phyloP scores from a whole-genome alignment of 2,113 vertebrate genomes.

The Gadus macrocephalus region DNA sequence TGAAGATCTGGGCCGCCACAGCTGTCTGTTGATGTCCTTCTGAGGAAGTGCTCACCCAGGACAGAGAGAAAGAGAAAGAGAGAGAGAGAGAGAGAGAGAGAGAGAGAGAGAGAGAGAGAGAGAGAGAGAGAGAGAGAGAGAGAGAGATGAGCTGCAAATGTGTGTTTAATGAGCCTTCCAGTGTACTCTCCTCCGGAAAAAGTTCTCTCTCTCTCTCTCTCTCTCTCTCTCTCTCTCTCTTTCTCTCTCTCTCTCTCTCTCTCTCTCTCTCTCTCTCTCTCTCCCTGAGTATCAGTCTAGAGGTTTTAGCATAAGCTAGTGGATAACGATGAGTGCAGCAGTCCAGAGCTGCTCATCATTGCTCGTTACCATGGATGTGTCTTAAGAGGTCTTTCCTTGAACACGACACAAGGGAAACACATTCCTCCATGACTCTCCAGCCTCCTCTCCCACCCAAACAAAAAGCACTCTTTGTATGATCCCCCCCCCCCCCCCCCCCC shows the following conservation, averaged over 20 bases:
- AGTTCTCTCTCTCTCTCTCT: not conserved
- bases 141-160: slow-evolving; percentile 40
- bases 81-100: too few relatives aligned
- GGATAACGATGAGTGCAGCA: slow-evolving; percentile 45
- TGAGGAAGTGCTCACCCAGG: slow-evolving; percentile 34
- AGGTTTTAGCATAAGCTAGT: slow-evolving; percentile 61
- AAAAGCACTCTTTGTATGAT: slow-evolving; percentile 21
- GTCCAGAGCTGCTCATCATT: slow-evolving; percentile 29
- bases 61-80: too few relatives aligned
- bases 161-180: slow-evolving; percentile 65
- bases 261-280: too few relatives aligned
- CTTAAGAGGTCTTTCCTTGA: slow-evolving; percentile 34
- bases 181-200: slow-evolving; percentile 43
- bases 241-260: not conserved
- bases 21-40: slow-evolving; percentile 43
- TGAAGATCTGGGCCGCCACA: slow-evolving; percentile 34
- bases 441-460: slow-evolving; percentile 12
- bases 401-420: slow-evolving; percentile 39
- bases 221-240: not conserved
- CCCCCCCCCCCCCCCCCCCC: slow-evolving; percentile 21
- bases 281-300: slow-evolving; percentile 31
- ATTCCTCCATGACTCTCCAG: slow-evolving; percentile 21
- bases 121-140: too few relatives aligned
- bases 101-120: too few relatives aligned
- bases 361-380: slow-evolving; percentile 49